Evolutionary conservation across 2,888 invertebrate genomes (phyloP).

Genomic region (Scotopteryx bipunctaria): DNA sequence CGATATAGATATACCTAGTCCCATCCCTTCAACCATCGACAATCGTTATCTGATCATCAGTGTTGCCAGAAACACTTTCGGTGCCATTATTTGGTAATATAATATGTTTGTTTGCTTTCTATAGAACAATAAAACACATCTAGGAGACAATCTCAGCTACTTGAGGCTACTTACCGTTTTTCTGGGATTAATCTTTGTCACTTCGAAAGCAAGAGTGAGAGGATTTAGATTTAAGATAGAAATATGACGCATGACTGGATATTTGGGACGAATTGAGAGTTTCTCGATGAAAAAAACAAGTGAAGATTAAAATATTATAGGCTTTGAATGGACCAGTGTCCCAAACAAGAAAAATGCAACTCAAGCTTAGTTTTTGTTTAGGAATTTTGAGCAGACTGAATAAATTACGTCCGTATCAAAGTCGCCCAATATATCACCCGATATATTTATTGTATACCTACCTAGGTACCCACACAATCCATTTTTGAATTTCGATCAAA

Average conservation of each 20-base stretch:
- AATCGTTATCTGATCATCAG: conserved; percentile 46
- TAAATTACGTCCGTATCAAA: no score
- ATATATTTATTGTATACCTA: no score
- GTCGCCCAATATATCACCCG: no score
- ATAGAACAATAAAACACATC: conserved; percentile 35
- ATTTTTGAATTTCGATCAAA: not conserved
- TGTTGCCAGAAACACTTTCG: conserved; percentile 62
- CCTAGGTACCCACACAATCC: not conserved
- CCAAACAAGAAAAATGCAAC: not conserved
- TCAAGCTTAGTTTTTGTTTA: no score
- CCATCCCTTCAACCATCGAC: conserved; percentile 28
- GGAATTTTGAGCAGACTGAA: no score
- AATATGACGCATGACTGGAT: conserved; percentile 26
- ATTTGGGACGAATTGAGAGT: conserved; percentile 13
- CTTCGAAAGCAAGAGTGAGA: conserved; percentile 18
- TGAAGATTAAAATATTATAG: not conserved
- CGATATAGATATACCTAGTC: conserved; percentile 12
- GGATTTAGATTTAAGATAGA: conserved; percentile 7
- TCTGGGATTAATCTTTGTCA: conserved; percentile 37
- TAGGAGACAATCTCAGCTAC: conserved; percentile 28
- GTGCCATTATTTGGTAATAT: conserved; percentile 61
- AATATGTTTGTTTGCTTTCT: conserved; percentile 48
- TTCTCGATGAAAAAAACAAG: not conserved
- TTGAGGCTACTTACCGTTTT: conserved; percentile 34
- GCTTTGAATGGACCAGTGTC: not conserved